These are phyloP conservation scores for Tenthredo scrophulariae DNA, from an alignment of 2,888 invertebrate species.

Conservation along the genomic window DNA sequence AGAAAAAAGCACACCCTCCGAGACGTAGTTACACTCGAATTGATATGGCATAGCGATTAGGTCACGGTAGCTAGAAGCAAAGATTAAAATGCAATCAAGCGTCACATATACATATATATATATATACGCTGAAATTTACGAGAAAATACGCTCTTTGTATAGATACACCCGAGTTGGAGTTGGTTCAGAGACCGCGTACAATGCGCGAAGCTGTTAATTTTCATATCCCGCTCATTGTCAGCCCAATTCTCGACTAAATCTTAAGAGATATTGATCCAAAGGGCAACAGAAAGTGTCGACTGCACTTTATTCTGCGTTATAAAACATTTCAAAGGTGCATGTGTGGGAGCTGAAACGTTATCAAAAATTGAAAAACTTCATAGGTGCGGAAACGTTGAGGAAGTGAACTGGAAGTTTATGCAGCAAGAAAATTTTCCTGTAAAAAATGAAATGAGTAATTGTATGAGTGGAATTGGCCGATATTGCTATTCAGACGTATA, in stretches of 20 bases:
- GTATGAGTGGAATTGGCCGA: neutral
- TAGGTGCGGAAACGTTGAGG: neutral
- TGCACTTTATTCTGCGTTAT: neutral
- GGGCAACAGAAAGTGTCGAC: neutral
- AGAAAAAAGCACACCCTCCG: neutral
- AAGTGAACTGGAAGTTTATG: neutral
- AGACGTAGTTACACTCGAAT: neutral
- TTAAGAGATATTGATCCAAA: neutral
- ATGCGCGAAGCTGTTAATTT: neutral
- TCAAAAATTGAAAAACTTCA: neutral
- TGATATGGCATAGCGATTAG: neutral
- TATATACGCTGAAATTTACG: neutral
- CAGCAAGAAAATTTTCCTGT: neutral
- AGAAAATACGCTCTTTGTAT: neutral
- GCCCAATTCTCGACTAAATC: neutral
- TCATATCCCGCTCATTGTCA: neutral
- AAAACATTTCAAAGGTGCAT: neutral
- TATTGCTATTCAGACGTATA: neutral
- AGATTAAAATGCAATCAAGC: slow-evolving; percentile 6
- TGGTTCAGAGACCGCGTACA: neutral
- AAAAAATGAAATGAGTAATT: neutral
- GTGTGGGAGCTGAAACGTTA: neutral
- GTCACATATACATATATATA: neutral
- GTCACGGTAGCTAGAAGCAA: neutral
- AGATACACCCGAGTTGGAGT: neutral